Percentiles rank a stretch among this genome's conserved stretches.
phyloP scores from a whole-genome alignment of 2,113 vertebrate genomes.

The Aegithalos caudatus region DNA sequence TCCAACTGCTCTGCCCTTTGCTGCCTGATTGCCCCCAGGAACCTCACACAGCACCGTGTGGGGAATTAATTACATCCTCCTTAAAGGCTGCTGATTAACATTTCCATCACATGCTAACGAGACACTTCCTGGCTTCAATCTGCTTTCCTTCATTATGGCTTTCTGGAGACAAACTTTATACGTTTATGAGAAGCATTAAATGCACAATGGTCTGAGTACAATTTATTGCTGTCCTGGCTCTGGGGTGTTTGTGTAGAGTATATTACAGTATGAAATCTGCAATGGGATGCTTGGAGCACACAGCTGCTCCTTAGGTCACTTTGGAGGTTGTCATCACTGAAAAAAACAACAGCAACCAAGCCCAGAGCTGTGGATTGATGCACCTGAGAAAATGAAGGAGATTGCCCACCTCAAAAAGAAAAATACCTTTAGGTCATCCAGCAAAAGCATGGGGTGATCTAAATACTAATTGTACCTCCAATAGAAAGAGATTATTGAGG shows the following conservation, averaged over 20 bases:
- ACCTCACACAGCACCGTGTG: neutral
- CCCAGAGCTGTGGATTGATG: neutral
- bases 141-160: constrained; percentile 39
- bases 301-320: neutral
- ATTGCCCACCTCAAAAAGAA: neutral
- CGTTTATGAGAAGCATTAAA: constrained; percentile 22
- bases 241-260: neutral
- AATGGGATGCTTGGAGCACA: neutral
- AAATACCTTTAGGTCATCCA: neutral
- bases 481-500: neutral
- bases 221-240: neutral
- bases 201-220: neutral
- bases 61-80: constrained; percentile 32
- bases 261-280: neutral
- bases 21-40: constrained; percentile 4
- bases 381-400: neutral
- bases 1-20: neutral
- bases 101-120: constrained; percentile 48
- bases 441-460: neutral
- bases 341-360: neutral
- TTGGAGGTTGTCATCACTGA: neutral
- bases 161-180: constrained; percentile 47
- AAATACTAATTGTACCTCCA: neutral
- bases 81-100: constrained; percentile 43
- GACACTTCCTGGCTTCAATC: constrained; percentile 36